Evolutionary conservation across 2,113 vertebrate genomes (phyloP), one percentile per base, ranked within the genome.

Genomic region (Scolopax mira): DNA sequence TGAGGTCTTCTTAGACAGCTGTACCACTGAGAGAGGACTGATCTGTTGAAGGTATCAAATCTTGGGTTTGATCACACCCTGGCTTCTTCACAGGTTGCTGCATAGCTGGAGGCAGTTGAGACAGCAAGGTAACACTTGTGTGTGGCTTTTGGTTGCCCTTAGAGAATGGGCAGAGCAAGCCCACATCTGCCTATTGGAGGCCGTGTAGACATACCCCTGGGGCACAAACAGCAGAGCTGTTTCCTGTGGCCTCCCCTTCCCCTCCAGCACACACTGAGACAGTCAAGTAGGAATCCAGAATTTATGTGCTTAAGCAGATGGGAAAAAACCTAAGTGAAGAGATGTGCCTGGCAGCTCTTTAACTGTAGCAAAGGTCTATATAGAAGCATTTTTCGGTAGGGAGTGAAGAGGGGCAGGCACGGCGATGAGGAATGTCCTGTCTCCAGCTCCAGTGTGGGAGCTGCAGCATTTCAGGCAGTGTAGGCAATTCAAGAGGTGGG

Each of bases 301-400:
- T 88, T 70, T 64, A 80, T 58, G 33, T 19, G 23, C 28, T 82
- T 54, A 24, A 60, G 35, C 31, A 73, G 55, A 62, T 25, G 46
- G 23, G 22, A 5, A 35, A 35, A 66, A 18, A 18, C 33, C 31
- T 3, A 52, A 77, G 39, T 12, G 39, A 22, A 93, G 33, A 52
- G 33, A 23, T 44, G 54, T 58, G 31, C 49, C 46, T 41, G 27
- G 66, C 42, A 79, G 66, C 64, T 19, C 25, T 79, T 67, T 21
- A 73, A 60, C 55, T 61, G 25, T 67, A 89, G 54, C 81, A 83
- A 88, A 91, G 18, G 14, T 77, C 62, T 95, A 1, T 8, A 13
- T 24, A 21, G 88, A 70, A 81, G 28, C 33, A 71, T 82, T 81
- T 83, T 88, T 88, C 73, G 79, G 31, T 27, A 75, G 44, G 88